Conservation (phyloP, 1,140 invertebrate genomes). For the Aradophagus sp. region DNA sequence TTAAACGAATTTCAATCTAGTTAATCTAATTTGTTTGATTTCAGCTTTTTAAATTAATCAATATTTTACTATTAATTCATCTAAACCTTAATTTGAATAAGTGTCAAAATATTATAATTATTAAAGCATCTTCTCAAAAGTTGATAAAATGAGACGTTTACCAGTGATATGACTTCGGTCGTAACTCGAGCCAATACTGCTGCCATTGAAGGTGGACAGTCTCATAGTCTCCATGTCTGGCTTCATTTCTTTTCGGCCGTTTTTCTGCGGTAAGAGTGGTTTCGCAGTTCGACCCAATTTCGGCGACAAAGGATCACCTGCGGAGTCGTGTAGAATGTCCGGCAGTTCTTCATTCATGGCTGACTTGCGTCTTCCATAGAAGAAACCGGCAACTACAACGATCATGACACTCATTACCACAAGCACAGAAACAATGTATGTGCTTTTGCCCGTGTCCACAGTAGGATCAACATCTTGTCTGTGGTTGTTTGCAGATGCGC, state of each 20-base stretch:
- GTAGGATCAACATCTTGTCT: constrained; percentile 58
- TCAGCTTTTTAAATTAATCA: too few relatives aligned
- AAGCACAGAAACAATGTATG: constrained; percentile 70
- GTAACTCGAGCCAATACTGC: constrained; percentile 80
- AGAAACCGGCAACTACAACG: constrained; percentile 71
- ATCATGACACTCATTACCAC: constrained; percentile 73
- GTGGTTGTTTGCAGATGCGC: constrained; percentile 68
- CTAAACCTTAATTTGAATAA: too few relatives aligned
- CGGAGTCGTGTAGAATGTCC: constrained; percentile 76
- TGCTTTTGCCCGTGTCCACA: constrained; percentile 72
- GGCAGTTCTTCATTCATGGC: constrained; percentile 73
- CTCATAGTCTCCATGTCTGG: constrained; percentile 75
- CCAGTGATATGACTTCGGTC: constrained; percentile 86
- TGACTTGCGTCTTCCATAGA: constrained; percentile 66
- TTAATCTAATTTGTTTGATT: too few relatives aligned
- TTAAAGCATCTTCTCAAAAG: too few relatives aligned
- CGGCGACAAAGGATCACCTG: constrained; percentile 78
- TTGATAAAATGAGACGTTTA: constrained; percentile 18
- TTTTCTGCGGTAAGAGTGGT: constrained; percentile 65
- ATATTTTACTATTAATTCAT: too few relatives aligned
- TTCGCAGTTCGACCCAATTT: constrained; percentile 67
- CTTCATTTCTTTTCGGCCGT: constrained; percentile 73
- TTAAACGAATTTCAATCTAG: too few relatives aligned
- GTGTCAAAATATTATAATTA: too few relatives aligned
- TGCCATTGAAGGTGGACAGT: constrained; percentile 80